These are phyloP conservation scores for Prinia subflava DNA, from an alignment of 2,113 vertebrate species.

Conservation along the genomic window DNA sequence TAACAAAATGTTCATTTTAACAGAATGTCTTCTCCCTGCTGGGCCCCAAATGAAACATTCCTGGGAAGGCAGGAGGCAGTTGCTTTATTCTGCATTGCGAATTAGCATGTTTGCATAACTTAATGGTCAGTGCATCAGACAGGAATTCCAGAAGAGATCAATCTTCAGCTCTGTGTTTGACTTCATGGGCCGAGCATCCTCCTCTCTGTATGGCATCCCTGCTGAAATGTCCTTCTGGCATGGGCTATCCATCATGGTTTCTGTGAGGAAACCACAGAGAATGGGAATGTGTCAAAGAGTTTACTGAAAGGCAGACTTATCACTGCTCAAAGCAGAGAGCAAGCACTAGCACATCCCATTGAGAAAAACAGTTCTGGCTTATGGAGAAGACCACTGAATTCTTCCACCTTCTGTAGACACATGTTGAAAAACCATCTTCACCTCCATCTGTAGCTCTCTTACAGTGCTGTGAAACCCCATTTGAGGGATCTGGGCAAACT, in stretches of 20 bases:
- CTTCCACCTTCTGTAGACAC: neutral
- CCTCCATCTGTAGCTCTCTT: neutral
- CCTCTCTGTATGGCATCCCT: neutral
- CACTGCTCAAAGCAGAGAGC: neutral
- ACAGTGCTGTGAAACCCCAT: neutral
- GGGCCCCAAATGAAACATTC: slow-evolving; percentile 51
- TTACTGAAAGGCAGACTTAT: slow-evolving; percentile 13
- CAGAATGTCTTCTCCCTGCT: slow-evolving; percentile 26
- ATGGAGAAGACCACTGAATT: neutral
- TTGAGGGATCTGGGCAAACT: neutral
- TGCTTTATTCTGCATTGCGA: neutral
- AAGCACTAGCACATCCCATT: neutral
- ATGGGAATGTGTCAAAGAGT: neutral
- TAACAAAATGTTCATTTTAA: slow-evolving; percentile 46
- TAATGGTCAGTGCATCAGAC: slow-evolving; percentile 36
- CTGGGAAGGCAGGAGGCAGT: slow-evolving; percentile 42
- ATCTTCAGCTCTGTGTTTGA: neutral
- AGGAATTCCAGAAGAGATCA: slow-evolving; percentile 44
- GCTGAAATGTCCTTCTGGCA: neutral
- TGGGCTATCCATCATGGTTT: slow-evolving; percentile 11
- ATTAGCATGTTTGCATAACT: slow-evolving; percentile 68
- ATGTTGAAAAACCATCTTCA: neutral
- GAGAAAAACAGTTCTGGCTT: neutral
- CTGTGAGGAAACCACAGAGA: slow-evolving; percentile 43
- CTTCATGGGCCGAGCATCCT: neutral